Base-by-base conservation (phyloP, 2,797 vertebrate species). In the Micropoecilia bifurca region DNA sequence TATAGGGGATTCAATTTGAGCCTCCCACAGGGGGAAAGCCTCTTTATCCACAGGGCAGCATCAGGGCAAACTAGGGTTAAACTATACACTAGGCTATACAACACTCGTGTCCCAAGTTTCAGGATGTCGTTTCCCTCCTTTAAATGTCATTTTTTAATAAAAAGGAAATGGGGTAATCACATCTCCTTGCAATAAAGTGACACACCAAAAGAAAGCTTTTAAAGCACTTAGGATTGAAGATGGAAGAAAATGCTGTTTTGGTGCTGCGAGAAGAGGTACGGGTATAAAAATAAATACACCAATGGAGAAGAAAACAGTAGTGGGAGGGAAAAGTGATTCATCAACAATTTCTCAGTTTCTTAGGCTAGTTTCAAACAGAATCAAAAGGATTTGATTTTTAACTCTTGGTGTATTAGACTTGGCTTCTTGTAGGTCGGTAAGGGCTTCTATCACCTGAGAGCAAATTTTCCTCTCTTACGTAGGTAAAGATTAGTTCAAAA, bases 251-350 rank as follows among this genome's bases (percentile, higher is more conserved):
- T 77, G 76, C 83, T 81, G 85, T 41, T 74, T 74, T 12, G 82
- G 87, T 79, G 75, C 87, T 85, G 82, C 68, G 89, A 91, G 92
- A 93, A 91, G 89, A 91, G 90, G 89, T 91, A 91, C 39, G 85
- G 78, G 89, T 92, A 22, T 91, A 94, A 93, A 94, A 93, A 95
- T 94, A 93, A 93, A 93, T 86, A 82, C 78, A 90, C 90, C 90
- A 90, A 92, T 90, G 88, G 91, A 89, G 82, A 83, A 22, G 87
- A 79, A 88, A 91, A 89, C 90, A 92, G 88, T 85, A 89, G 92
- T 92, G 91, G 90, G 91, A 92, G 93, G 90, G 87, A 88, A 90
- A 89, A 88, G 55, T 94, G 94, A 94, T 93, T 95, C 93, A 94
- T 92, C 93, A 90, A 90, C 87, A 90, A 89, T 89, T 92, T 92